A percentile compares a stretch with the other conserved stretches of the same genome.
phyloP scores from a whole-genome alignment of 2,797 vertebrate species.

The Streptopelia turtur region DNA sequence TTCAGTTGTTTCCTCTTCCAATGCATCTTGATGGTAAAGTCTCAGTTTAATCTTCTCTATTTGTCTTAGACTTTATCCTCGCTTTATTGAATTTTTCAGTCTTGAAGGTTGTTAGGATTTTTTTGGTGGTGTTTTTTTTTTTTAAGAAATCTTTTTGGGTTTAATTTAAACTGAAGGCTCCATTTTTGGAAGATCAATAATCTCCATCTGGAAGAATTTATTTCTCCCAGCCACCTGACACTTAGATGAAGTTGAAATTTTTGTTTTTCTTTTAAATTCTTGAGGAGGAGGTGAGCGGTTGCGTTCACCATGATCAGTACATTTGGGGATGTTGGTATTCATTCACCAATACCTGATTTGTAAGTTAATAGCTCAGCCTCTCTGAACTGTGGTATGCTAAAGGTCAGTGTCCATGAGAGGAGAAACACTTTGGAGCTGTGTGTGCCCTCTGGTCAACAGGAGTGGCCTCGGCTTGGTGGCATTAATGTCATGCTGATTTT shows the following conservation, averaged over 20 bases:
- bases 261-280: background rate
- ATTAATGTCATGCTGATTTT: conserved; percentile 47
- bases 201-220: conserved; percentile 49
- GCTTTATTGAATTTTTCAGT: conserved; percentile 14
- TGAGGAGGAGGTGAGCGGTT: conserved; percentile 26
- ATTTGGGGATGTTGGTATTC: conserved; percentile 17
- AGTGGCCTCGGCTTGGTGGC: conserved; percentile 24
- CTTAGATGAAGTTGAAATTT: conserved; percentile 21
- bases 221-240: conserved; percentile 47
- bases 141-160: conserved; percentile 6
- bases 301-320: conserved; percentile 10
- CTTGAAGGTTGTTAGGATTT: background rate
- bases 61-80: conserved; percentile 25
- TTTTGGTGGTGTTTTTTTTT: background rate
- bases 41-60: conserved; percentile 19
- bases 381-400: conserved; percentile 28
- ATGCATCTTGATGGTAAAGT: background rate
- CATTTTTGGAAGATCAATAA: conserved; percentile 60
- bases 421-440: conserved; percentile 4
- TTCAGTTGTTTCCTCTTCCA: conserved; percentile 26
- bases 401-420: conserved; percentile 37
- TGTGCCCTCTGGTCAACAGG: conserved; percentile 43
- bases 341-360: conserved; percentile 21
- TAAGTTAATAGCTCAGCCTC: conserved; percentile 53
- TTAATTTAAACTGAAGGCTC: conserved; percentile 52